These are phyloP conservation scores for Nasua narica DNA, from an alignment of 2,797 vertebrate species.

Conservation along the genomic window DNA sequence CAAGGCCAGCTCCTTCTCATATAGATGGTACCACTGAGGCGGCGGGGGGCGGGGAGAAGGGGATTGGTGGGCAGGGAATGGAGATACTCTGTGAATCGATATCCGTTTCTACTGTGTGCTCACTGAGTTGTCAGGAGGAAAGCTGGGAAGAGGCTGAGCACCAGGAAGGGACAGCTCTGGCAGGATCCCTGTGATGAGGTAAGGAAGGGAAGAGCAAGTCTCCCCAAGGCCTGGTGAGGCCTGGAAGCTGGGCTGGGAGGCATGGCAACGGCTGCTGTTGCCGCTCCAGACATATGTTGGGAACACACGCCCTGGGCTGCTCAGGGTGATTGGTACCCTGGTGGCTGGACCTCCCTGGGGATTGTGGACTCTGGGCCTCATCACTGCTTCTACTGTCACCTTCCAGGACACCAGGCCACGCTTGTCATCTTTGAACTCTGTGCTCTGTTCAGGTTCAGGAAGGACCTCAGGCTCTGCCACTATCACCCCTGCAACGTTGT, in stretches of 20 bases:
- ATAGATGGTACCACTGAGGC: background rate
- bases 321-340: background rate
- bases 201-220: background rate
- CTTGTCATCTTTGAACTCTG: background rate
- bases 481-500: background rate
- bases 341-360: background rate
- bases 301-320: background rate
- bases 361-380: background rate
- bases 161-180: background rate
- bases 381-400: background rate
- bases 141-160: background rate
- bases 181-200: background rate
- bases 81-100: background rate
- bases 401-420: background rate
- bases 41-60: rapidly evolving
- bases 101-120: background rate
- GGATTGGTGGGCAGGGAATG: background rate
- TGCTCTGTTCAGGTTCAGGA: background rate
- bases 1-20: background rate
- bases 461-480: background rate
- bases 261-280: background rate
- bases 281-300: no score
- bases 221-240: background rate
- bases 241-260: background rate
- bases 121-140: background rate